Percentiles rank a stretch among this genome's conserved stretches.
Conservation (phyloP, 53 echinoderm and acorn worm species). For the Temnopleurus reevesii region DNA sequence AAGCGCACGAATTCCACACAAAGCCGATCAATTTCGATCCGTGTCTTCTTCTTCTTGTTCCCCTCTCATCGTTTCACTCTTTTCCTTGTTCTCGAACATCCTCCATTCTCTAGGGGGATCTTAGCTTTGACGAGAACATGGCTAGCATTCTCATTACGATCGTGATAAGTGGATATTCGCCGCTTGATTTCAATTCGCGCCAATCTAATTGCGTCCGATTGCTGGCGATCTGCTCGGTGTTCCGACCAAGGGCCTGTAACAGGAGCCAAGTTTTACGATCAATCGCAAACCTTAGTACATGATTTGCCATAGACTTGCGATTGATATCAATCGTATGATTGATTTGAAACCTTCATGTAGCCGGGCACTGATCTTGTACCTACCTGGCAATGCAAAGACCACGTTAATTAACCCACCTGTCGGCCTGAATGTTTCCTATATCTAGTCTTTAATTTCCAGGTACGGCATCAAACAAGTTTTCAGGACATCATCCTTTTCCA, state of each 20-base stretch:
- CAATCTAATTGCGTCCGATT: constrained; percentile 59
- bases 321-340: too few species aligned
- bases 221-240: constrained; percentile 26
- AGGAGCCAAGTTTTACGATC: too few species aligned
- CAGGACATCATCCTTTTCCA: too few species aligned
- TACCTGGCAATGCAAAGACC: constrained; percentile 47
- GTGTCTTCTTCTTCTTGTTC: constrained; percentile 1
- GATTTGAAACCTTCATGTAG: too few species aligned
- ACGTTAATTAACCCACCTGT: constrained; percentile 57
- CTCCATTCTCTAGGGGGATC: constrained; percentile 12
- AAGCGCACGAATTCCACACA: constrained; percentile 5
- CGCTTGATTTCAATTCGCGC: constrained; percentile 58
- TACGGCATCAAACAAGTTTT: not conserved
- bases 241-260: too few species aligned
- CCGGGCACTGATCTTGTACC: constrained; percentile 10
- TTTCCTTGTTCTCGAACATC: constrained; percentile 15
- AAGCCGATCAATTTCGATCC: constrained; percentile 8
- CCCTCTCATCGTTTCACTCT: not conserved
- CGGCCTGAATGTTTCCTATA: not conserved
- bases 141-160: constrained; percentile 44
- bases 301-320: too few species aligned
- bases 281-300: too few species aligned
- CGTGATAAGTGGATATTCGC: constrained; percentile 58
- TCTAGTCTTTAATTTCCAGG: constrained; percentile 15
- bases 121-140: constrained; percentile 13